Percentiles rank a stretch among this genome's conserved stretches.
Conservation (phyloP, 2,888 invertebrate species). For the Limenitis camilla region DNA sequence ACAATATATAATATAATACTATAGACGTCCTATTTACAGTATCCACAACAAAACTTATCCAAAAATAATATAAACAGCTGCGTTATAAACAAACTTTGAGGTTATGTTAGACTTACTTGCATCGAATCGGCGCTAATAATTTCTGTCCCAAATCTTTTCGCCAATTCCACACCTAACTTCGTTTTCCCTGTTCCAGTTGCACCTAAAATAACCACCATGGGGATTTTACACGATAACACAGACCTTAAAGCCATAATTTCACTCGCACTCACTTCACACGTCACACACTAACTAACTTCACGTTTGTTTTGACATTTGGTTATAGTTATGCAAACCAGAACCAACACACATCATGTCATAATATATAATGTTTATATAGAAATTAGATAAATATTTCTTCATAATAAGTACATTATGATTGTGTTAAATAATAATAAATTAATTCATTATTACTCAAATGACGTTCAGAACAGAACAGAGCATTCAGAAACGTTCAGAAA, state of each 20-base stretch:
- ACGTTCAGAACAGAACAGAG: too few species aligned
- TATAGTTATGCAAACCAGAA: too few species aligned
- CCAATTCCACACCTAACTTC: conserved; percentile 93
- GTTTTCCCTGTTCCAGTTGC: conserved; percentile 99
- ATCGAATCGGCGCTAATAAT: conserved; percentile 99
- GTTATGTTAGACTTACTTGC: conserved; percentile 82
- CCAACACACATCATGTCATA: too few species aligned
- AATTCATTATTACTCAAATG: too few species aligned
- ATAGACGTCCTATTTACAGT: background rate
- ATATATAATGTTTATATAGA: too few species aligned
- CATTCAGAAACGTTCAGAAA: too few species aligned
- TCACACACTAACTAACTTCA: conserved; percentile 42
- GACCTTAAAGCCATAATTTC: conserved; percentile 55
- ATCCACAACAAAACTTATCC: background rate
- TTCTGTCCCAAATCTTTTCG: conserved; percentile 89
- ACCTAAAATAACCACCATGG: conserved; percentile 93
- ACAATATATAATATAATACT: too few species aligned
- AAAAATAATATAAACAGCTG: background rate
- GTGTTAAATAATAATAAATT: too few species aligned
- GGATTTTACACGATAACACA: conserved; percentile 63
- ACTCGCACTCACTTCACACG: conserved; percentile 55
- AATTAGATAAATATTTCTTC: too few species aligned
- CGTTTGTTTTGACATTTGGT: conserved; percentile 47
- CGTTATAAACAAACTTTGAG: conserved; percentile 32
- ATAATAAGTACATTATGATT: too few species aligned